Evolutionary conservation across 2,113 vertebrate species (phyloP), one percentile per base, ranked within the genome.

Genomic region (Girardinichthys multiradiatus): DNA sequence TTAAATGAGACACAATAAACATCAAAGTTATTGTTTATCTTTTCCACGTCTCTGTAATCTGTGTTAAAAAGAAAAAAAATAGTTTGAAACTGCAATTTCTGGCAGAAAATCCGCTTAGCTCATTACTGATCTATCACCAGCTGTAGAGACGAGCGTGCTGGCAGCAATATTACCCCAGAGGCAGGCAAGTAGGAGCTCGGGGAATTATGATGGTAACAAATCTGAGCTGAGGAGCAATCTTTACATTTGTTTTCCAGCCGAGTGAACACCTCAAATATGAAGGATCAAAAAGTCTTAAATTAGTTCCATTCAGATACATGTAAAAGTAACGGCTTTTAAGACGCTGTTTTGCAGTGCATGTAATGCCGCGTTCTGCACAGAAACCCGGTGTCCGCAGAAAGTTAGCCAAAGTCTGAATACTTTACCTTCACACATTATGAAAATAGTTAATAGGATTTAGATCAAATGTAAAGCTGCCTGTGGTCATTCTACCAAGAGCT

Each of bases 151-250:
- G 64, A 85, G 69, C 74, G 6, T 51, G 74, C 74, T 76, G 42
- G 61, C 70, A 80, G 83, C 70, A 67, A 54, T 63, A 33, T 72
- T 51, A 72, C 0, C 63, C 86, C 80, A 76, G 65, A 80, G 82
- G 79, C 84, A 54, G 74, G 74, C 72, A 79, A 73, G 57, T 69
- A 70, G 76, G 71, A 71, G 81, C 57, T 68, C 45, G 33, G 54
- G 63, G 65, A 84, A 63, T 83, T 82, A 86, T 78, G 68, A 88
- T 62, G 26, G 60, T 74, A 71, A 51, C 58, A 59, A 80, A 75
- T 33, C 12, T 64, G 59, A 54, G 27, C 70, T 58, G 31, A 54
- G 70, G 62, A 15, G 7, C n/a, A 64, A 17, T 27, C 14, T 42
- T 42, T 28, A 59, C 63, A 45, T 69, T 76, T 67, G 39, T 81